Conservation (phyloP, 2,888 invertebrate species). For the Nephrocerus scutellatus region DNA sequence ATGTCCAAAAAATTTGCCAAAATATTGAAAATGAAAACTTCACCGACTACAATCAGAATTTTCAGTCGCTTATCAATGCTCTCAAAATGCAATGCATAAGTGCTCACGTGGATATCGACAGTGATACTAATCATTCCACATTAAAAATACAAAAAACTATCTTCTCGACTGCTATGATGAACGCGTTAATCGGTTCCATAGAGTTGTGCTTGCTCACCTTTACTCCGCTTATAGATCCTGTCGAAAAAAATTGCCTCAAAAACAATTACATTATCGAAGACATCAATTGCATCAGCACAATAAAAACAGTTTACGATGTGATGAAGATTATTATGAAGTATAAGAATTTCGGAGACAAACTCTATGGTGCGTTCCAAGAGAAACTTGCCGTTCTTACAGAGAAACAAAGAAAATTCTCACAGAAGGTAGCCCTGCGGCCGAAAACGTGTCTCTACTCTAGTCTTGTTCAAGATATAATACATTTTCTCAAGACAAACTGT, state of each 20-base stretch:
- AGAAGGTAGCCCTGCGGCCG: conserved; percentile 42
- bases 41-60: conserved; percentile 28
- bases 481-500: conserved; percentile 42
- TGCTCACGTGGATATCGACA: not conserved
- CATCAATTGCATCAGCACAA: conserved; percentile 53
- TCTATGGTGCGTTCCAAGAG: conserved; percentile 28
- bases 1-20: conserved; percentile 26
- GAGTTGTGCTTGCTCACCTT: conserved; percentile 55
- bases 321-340: conserved; percentile 43
- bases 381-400: conserved; percentile 24
- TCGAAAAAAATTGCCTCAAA: conserved; percentile 69
- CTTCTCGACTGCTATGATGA: conserved; percentile 28
- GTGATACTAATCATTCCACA: conserved; percentile 11
- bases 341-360: conserved; percentile 37
- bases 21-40: conserved; percentile 24
- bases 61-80: conserved; percentile 26
- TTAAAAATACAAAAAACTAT: conserved; percentile 16
- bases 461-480: conserved; percentile 39
- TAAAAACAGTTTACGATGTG: conserved; percentile 54
- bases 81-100: conserved; percentile 4
- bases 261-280: conserved; percentile 64
- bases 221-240: conserved; percentile 72
- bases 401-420: conserved; percentile 33
- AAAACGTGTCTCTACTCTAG: conserved; percentile 35
- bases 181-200: conserved; percentile 48